These are phyloP conservation scores for Proterorhinus semilunaris DNA, from an alignment of 2,113 vertebrate species.

Conservation along the genomic window DNA sequence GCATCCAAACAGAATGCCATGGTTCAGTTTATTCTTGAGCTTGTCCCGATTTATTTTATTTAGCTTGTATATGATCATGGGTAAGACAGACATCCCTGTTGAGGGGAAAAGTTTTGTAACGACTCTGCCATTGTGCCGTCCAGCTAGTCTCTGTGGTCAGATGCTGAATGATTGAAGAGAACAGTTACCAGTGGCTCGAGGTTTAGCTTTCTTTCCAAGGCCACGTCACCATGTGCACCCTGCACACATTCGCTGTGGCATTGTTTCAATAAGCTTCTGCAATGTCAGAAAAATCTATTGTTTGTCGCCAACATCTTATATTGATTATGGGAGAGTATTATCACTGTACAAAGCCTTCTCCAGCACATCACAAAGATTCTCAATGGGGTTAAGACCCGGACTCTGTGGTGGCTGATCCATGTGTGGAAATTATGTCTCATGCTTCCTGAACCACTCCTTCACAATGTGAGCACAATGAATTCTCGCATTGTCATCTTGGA, in stretches of 20 bases:
- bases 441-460: too few relatives aligned
- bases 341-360: too few relatives aligned
- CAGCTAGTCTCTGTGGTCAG: not conserved
- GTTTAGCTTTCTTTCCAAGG: not conserved
- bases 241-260: not conserved
- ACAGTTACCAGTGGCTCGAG: not conserved
- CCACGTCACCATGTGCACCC: not conserved
- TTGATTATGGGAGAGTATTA: too few relatives aligned
- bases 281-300: too few relatives aligned
- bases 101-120: not conserved
- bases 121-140: not conserved
- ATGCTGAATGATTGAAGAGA: constrained; percentile 4
- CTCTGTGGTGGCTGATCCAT: too few relatives aligned
- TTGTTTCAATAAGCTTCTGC: too few relatives aligned
- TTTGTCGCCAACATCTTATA: too few relatives aligned
- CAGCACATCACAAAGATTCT: too few relatives aligned
- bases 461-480: too few relatives aligned
- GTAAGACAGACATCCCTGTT: not conserved
- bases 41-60: not conserved
- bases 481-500: too few relatives aligned
- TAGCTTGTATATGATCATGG: not conserved
- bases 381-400: too few relatives aligned
- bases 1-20: not conserved
- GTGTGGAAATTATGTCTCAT: too few relatives aligned
- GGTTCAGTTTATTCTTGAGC: not conserved